Base-by-base conservation (phyloP, 37 sponge, comb jelly and placozoan species). In the Bolinopsis microptera region DNA sequence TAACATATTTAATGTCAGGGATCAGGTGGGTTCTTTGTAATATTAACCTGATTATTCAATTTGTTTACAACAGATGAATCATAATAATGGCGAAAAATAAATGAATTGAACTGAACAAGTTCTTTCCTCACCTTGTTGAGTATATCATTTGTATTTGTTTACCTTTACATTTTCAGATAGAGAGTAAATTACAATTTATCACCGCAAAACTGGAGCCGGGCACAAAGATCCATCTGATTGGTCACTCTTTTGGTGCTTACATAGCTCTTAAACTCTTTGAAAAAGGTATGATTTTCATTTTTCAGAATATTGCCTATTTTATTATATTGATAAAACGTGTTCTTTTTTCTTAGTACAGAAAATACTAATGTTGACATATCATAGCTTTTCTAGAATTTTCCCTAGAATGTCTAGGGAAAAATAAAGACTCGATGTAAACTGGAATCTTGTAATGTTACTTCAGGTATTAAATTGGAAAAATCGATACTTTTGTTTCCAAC, bases 161-260 rank as follows among this genome's bases (percentile, higher is more conserved):
- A 70, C 30, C 1, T 24, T 70, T 70, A 24, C 30, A 70, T 5
- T 13, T 32, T 32, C 80, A 77, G 80, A 48, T 86, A 86, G 61
- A 41, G 24, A 86, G 90, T 86, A 86, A 86, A 27, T n/a, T 86
- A 26, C 61, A 39, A 40, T 86, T 86, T 40, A 86, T 86, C 24
- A 86, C 41, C 8, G 5, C 26, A 18, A 39, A 86, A 34, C 35
- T 86, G 61, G 35, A 86, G 39, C 90, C 90, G 0, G 90, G 36
- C 13, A 33, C 90, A 2, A 86, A 34, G 26, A 16, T 86, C 24
- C 36, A 33, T 30, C 32, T 86, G 0, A 27, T 86, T 41, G 90
- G 90, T 9, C 90, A 86, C 35, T 86, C 90, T 24, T 86, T 86
- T 86, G 90, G 90, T 1, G 90, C 90, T 39, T 41, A 86, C 30